These are phyloP conservation scores for Bombus picipes DNA, from an alignment of 1,140 invertebrate species.

Conservation along the genomic window DNA sequence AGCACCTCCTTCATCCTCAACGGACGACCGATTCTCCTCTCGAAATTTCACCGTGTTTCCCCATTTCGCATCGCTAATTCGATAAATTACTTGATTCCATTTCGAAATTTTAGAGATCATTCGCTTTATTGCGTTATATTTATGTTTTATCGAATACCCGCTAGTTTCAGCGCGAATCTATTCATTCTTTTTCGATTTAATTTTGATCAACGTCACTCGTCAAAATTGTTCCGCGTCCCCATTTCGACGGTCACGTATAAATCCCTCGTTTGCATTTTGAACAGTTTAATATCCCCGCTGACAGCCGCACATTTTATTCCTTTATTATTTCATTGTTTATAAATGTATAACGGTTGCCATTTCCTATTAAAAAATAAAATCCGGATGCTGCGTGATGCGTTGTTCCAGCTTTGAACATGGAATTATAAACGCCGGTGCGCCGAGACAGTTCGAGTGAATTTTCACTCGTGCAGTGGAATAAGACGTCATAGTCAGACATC, in stretches of 20 bases:
- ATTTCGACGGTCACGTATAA: neutral
- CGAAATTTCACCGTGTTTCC: neutral
- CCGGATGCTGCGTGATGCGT: neutral
- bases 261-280: slow-evolving; percentile 5
- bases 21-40: neutral
- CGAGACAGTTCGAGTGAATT: neutral
- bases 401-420: no score
- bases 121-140: neutral
- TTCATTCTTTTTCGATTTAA: neutral
- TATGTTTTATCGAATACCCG: neutral
- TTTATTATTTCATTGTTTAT: neutral
- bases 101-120: neutral
- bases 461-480: neutral
- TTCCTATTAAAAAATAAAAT: neutral
- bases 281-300: neutral
- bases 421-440: neutral
- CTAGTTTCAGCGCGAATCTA: neutral
- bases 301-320: neutral
- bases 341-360: neutral
- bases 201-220: slow-evolving; percentile 2
- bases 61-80: neutral
- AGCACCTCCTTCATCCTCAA: neutral
- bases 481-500: slow-evolving; percentile 26
- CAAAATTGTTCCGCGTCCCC: neutral
- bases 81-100: neutral